These are phyloP conservation scores for Hypomesus transpacificus DNA, from an alignment of 2,113 vertebrate genomes.

Conservation along the genomic window DNA sequence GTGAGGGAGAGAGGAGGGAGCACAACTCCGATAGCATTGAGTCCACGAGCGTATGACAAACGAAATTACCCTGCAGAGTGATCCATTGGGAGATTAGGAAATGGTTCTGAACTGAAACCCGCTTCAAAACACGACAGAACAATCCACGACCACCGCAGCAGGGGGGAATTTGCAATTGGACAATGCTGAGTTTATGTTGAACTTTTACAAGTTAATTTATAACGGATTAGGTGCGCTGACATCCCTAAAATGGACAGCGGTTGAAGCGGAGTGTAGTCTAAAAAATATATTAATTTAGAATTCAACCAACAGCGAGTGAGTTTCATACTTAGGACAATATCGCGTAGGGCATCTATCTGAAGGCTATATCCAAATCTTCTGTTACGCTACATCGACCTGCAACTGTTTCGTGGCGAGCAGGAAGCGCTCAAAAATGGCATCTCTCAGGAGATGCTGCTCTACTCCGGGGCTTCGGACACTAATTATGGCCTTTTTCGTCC, in stretches of 20 bases:
- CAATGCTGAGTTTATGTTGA: neutral
- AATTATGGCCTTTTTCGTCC: constrained; percentile 3
- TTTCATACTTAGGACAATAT: too few relatives aligned
- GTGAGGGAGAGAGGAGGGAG: neutral
- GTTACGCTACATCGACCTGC: neutral
- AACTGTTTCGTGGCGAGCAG: neutral
- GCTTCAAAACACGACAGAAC: neutral
- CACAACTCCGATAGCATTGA: neutral
- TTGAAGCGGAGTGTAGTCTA: too few relatives aligned
- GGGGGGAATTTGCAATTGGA: neutral
- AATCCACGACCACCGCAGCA: neutral
- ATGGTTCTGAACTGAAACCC: neutral
- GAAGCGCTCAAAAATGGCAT: constrained; percentile 36
- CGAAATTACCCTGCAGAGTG: constrained; percentile 1
- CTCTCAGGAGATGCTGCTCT: constrained; percentile 20
- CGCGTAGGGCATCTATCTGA: too few relatives aligned
- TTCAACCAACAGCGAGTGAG: too few relatives aligned
- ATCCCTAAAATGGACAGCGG: too few relatives aligned
- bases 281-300: too few relatives aligned
- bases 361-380: neutral
- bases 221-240: neutral
- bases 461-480: constrained; percentile 21
- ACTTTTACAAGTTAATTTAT: neutral
- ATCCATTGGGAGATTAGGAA: constrained; percentile 2
- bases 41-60: neutral